Conservation (phyloP, 1,140 invertebrate species). For the Piezodorus guildinii region DNA sequence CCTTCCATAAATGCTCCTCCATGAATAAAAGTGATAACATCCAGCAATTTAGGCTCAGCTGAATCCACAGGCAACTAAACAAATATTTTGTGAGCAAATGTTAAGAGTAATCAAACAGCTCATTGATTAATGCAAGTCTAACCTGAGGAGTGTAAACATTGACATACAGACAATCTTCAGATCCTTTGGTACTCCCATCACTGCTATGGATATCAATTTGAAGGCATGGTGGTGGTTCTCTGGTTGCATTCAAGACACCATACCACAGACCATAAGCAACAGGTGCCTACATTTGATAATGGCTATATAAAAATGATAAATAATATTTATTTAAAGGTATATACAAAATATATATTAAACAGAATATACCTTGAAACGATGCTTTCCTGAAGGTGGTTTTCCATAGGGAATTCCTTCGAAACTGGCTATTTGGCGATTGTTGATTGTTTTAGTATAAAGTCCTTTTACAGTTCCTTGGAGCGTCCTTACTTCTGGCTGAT, state of each 20-base stretch:
- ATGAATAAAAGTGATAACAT: conserved; percentile 41
- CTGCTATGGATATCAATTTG: background rate
- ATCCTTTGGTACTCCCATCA: background rate
- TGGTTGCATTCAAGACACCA: background rate
- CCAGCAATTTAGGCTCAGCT: background rate
- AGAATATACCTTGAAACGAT: background rate
- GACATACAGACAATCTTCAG: conserved; percentile 30
- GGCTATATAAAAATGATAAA: background rate
- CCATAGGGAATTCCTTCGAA: conserved; percentile 11
- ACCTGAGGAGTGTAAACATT: conserved; percentile 29
- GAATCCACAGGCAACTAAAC: too few species aligned
- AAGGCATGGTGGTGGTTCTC: background rate
- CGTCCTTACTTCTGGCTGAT: background rate
- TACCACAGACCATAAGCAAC: background rate
- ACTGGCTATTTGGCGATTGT: background rate
- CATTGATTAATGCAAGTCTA: background rate
- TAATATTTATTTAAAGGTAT: background rate
- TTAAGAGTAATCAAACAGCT: too few species aligned
- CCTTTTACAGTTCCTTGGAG: background rate
- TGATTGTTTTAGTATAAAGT: conserved; percentile 1
- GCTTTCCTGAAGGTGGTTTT: background rate
- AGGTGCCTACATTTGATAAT: background rate
- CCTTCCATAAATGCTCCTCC: conserved; percentile 38
- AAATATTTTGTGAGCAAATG: background rate
- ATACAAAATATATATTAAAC: background rate